phyloP scores from a whole-genome alignment of 2,113 vertebrate genomes.

The Otus sunia region DNA sequence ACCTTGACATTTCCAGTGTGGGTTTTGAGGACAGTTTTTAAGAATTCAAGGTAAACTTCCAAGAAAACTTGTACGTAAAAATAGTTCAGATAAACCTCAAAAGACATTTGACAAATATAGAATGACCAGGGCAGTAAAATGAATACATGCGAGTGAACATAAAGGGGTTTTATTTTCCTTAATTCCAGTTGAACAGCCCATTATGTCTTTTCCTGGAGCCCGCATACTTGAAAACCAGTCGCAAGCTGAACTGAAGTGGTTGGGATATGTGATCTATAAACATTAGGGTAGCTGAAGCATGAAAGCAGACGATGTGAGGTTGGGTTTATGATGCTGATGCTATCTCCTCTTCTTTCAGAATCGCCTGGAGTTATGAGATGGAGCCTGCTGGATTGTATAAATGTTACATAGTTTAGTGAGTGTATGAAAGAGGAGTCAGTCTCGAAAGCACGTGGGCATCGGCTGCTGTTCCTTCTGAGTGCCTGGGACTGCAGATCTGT shows the following conservation, averaged over 20 bases:
- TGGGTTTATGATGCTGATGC: constrained; percentile 25
- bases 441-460: not conserved
- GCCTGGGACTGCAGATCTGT: not conserved
- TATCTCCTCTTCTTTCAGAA: constrained; percentile 40
- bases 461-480: not conserved
- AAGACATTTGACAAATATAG: constrained; percentile 11
- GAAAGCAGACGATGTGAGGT: constrained; percentile 51
- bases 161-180: constrained; percentile 37
- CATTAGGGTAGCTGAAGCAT: constrained; percentile 31
- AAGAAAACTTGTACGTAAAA: not conserved
- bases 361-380: constrained; percentile 25
- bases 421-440: constrained; percentile 30
- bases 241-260: constrained; percentile 7
- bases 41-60: constrained; percentile 12
- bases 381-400: constrained; percentile 46
- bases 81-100: constrained; percentile 30
- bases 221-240: constrained; percentile 9
- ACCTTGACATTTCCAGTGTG: not conserved
- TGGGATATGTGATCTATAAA: constrained; percentile 47
- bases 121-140: constrained; percentile 17
- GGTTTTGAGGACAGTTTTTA: not conserved
- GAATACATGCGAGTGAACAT: not conserved
- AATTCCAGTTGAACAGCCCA: constrained; percentile 38
- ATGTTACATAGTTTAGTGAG: constrained; percentile 49
- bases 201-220: constrained; percentile 36